Evolutionary conservation across 2,888 invertebrate species (phyloP).

Genomic region (Drosophila prostipennis): DNA sequence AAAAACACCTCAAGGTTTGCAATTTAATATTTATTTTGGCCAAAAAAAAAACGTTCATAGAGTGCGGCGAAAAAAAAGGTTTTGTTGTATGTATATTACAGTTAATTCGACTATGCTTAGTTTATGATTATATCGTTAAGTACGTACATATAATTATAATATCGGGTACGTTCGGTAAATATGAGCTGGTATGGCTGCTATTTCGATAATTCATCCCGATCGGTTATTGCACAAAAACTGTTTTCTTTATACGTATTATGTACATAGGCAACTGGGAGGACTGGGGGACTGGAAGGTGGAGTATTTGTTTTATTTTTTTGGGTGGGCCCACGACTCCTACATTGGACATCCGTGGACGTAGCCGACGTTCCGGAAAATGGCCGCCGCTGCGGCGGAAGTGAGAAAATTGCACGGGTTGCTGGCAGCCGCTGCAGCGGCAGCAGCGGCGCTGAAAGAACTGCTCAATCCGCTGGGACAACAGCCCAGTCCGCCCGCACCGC

Average conservation of each 20-base stretch:
- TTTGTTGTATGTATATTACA: slow-evolving; percentile 63
- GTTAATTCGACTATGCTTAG: slow-evolving; percentile 70
- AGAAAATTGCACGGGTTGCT: slow-evolving; percentile 87
- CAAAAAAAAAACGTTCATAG: slow-evolving; percentile 56
- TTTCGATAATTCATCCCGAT: slow-evolving; percentile 7
- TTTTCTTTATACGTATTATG: slow-evolving; percentile 45
- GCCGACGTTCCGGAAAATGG: slow-evolving; percentile 90
- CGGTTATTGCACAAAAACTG: slow-evolving; percentile 68
- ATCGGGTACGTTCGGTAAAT: slow-evolving; percentile 33
- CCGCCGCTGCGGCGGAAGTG: slow-evolving; percentile 87
- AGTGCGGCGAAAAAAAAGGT: slow-evolving; percentile 49
- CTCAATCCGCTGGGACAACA: slow-evolving; percentile 83
- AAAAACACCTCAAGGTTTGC: slow-evolving; percentile 3
- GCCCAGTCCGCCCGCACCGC: slow-evolving; percentile 69
- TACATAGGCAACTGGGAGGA: slow-evolving; percentile 55
- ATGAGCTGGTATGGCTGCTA: background rate
- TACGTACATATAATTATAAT: slow-evolving; percentile 25
- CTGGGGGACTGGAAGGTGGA: background rate
- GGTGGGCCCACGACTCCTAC: slow-evolving; percentile 81
- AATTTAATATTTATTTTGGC: slow-evolving; percentile 39
- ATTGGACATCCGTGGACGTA: slow-evolving; percentile 90
- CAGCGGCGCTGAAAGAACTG: slow-evolving; percentile 70
- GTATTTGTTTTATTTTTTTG: background rate
- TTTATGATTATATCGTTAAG: slow-evolving; percentile 40
- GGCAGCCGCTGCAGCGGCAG: slow-evolving; percentile 77